These are phyloP conservation scores for Geotrypetes seraphini DNA, from an alignment of 2,797 vertebrate genomes.

Conservation along the genomic window DNA sequence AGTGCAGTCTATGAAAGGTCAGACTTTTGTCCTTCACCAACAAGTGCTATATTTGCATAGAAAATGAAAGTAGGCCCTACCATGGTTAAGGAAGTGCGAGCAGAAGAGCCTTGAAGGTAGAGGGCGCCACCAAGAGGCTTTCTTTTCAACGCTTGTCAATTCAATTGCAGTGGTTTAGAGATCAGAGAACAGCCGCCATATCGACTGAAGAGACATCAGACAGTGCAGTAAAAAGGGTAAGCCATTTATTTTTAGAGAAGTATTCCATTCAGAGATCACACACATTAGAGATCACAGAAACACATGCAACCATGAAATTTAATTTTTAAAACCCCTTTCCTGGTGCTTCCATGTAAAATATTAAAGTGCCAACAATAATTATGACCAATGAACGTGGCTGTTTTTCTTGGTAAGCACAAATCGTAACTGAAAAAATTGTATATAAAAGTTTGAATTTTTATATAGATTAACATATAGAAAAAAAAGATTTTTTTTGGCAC, in stretches of 20 bases:
- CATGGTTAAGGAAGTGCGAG: not conserved
- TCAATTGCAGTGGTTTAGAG: slow-evolving; percentile 52
- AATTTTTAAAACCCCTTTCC: slow-evolving; percentile 62
- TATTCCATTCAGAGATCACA: slow-evolving; percentile 68
- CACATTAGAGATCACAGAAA: slow-evolving; percentile 67
- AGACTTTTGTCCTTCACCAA: slow-evolving; percentile 16
- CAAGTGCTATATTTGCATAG: slow-evolving; percentile 1
- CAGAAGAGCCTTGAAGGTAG: slow-evolving; percentile 23
- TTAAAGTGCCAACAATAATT: too few relatives aligned
- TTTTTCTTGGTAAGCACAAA: slow-evolving; percentile 26
- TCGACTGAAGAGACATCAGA: slow-evolving; percentile 57
- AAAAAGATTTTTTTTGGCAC: too few relatives aligned
- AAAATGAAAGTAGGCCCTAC: not conserved
- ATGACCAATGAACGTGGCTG: slow-evolving; percentile 42
- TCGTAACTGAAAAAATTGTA: too few relatives aligned
- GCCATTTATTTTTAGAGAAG: slow-evolving; percentile 69
- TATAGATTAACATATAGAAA: too few relatives aligned
- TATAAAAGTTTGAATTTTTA: too few relatives aligned
- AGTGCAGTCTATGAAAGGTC: slow-evolving; percentile 17
- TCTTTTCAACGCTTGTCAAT: slow-evolving; percentile 59
- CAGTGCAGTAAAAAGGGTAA: slow-evolving; percentile 56
- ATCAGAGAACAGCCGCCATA: slow-evolving; percentile 54
- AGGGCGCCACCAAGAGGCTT: slow-evolving; percentile 50
- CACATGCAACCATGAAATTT: slow-evolving; percentile 72
- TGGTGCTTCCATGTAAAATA: slow-evolving; percentile 39